These are phyloP conservation scores for Formicarius rufipectus DNA, from an alignment of 2,113 vertebrate genomes.

Conservation along the genomic window DNA sequence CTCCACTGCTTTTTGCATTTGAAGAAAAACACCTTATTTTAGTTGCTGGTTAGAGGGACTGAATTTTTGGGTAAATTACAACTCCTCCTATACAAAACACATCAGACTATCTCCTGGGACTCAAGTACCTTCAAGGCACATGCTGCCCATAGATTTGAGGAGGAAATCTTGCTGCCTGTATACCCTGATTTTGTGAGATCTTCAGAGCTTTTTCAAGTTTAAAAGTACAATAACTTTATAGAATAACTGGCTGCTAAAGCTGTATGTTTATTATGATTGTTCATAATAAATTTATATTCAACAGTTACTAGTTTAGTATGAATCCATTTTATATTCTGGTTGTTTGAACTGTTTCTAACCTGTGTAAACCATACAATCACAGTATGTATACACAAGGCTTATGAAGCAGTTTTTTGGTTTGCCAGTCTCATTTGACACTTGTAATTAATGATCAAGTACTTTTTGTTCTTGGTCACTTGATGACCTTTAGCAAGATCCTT, in stretches of 20 bases:
- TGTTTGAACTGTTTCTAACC: neutral
- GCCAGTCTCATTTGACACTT: neutral
- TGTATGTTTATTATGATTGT: neutral
- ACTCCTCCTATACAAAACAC: neutral
- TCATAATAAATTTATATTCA: neutral
- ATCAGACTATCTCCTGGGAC: neutral
- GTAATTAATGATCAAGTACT: neutral
- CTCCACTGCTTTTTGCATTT: neutral
- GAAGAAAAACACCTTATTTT: neutral
- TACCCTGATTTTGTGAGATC: neutral
- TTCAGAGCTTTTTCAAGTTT: neutral
- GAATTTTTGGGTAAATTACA: neutral
- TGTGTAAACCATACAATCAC: neutral
- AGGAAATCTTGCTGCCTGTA: neutral
- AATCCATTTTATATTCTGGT: neutral
- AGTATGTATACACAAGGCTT: neutral
- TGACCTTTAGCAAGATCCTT: neutral
- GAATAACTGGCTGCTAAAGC: neutral
- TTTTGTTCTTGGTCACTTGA: neutral
- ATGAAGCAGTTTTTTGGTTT: neutral
- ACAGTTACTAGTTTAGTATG: neutral
- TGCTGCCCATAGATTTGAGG: neutral
- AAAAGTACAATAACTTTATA: neutral
- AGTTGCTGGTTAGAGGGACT: neutral
- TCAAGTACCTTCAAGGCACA: neutral